phyloP scores from a whole-genome alignment of 2,113 vertebrate species.

The Zingel zingel region DNA sequence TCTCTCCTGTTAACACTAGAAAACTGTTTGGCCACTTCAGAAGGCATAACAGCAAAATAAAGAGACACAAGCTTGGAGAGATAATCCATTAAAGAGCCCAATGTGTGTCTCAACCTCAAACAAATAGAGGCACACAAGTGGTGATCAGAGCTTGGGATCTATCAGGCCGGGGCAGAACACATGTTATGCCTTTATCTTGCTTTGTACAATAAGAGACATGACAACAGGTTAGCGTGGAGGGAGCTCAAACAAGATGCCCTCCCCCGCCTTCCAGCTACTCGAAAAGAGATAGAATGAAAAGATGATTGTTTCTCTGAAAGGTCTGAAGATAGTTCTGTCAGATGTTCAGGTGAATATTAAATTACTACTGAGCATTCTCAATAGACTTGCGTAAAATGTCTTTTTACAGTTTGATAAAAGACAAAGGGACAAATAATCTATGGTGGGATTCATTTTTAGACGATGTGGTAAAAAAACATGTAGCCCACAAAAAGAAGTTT shows the following conservation, averaged over 20 bases:
- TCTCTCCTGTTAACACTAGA: not conserved
- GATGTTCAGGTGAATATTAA: constrained; percentile 32
- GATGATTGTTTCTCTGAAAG: constrained; percentile 45
- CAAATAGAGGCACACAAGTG: constrained; percentile 3
- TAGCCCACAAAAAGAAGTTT: not conserved
- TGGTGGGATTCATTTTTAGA: too few relatives aligned
- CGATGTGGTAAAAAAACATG: not conserved
- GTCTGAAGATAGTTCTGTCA: not conserved
- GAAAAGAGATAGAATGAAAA: constrained; percentile 44
- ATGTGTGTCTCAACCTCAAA: constrained; percentile 41
- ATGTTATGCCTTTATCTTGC: constrained; percentile 51
- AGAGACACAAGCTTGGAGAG: constrained; percentile 57
- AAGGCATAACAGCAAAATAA: constrained; percentile 36
- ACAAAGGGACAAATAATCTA: too few relatives aligned
- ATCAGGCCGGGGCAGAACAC: constrained; percentile 10
- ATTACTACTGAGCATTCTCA: constrained; percentile 31
- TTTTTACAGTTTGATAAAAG: too few relatives aligned
- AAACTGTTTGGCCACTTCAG: constrained; percentile 28
- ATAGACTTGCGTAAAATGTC: constrained; percentile 11
- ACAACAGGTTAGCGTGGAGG: constrained; percentile 41
- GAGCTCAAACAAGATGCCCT: constrained; percentile 33
- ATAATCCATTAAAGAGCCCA: constrained; percentile 50
- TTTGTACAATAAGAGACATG: constrained; percentile 18
- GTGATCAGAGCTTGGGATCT: constrained; percentile 31
- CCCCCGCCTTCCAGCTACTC: not conserved